Conservation (phyloP, 2,113 vertebrate genomes). For the Prochilodus magdalenae region DNA sequence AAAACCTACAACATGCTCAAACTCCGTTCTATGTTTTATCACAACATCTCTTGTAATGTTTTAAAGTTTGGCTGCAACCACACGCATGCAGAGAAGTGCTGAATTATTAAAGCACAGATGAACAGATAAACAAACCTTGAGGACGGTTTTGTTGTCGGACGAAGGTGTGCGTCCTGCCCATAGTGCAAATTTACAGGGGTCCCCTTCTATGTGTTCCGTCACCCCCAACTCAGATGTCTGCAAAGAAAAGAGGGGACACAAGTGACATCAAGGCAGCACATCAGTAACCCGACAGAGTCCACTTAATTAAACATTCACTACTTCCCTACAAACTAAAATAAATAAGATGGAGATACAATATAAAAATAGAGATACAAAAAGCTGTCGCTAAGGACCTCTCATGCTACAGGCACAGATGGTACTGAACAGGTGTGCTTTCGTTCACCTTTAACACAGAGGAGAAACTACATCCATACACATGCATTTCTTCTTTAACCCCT, state of each 20-base stretch:
- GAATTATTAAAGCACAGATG: neutral
- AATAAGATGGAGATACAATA: no score
- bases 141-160: slow-evolving; percentile 96
- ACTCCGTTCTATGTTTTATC: neutral
- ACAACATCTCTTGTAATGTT: no score
- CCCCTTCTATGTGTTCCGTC: slow-evolving; percentile 97
- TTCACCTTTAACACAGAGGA: neutral
- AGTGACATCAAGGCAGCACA: neutral
- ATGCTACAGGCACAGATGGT: neutral
- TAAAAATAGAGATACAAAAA: neutral
- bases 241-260: slow-evolving; percentile 16
- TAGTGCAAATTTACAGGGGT: slow-evolving; percentile 97
- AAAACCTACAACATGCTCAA: neutral
- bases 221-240: slow-evolving; percentile 98
- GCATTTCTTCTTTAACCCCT: neutral
- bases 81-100: neutral
- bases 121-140: slow-evolving; percentile 81
- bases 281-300: no score
- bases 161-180: slow-evolving; percentile 97
- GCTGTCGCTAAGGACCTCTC: neutral
- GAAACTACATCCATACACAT: neutral
- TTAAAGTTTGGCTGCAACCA: neutral
- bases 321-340: neutral
- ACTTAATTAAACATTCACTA: no score
- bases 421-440: neutral